Conservation (phyloP, 2,797 vertebrate genomes). For the Botia almorhae region DNA sequence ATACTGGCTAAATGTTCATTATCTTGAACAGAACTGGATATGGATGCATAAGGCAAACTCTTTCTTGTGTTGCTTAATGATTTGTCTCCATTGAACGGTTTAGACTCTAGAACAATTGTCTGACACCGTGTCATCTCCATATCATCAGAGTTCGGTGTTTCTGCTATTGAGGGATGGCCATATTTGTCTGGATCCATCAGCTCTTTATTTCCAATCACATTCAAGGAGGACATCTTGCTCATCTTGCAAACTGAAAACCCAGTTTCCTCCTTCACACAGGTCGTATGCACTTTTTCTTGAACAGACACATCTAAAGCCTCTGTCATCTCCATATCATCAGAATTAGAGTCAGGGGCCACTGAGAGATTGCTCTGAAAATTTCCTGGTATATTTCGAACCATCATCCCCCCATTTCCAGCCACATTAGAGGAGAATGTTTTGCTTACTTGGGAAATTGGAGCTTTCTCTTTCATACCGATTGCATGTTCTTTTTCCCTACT, state of each 20-base stretch:
- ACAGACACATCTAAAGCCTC: conserved; percentile 43
- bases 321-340: conserved; percentile 59
- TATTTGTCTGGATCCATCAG: not conserved
- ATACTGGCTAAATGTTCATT: not conserved
- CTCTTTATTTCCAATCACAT: conserved; percentile 7
- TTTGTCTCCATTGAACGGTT: conserved; percentile 34
- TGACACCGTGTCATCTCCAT: conserved; percentile 72
- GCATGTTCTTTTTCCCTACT: conserved; percentile 31
- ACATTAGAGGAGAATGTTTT: conserved; percentile 17
- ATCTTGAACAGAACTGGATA: conserved; percentile 12
- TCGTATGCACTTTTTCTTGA: conserved; percentile 29
- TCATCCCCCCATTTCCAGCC: conserved; percentile 1
- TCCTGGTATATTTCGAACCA: conserved; percentile 1
- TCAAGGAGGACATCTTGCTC: not conserved
- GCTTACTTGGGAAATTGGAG: not conserved
- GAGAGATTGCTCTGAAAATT: conserved; percentile 36
- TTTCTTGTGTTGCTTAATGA: conserved; percentile 25
- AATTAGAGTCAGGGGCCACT: not conserved
- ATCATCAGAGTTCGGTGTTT: conserved; percentile 47
- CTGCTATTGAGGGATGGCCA: not conserved
- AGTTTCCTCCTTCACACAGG: not conserved
- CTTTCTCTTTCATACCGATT: not conserved
- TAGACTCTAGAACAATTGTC: conserved; percentile 68
- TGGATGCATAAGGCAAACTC: conserved; percentile 4
- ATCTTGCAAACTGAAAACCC: not conserved